Evolutionary conservation across 1,140 invertebrate genomes (phyloP).

Genomic region (Heliothis virescens): DNA sequence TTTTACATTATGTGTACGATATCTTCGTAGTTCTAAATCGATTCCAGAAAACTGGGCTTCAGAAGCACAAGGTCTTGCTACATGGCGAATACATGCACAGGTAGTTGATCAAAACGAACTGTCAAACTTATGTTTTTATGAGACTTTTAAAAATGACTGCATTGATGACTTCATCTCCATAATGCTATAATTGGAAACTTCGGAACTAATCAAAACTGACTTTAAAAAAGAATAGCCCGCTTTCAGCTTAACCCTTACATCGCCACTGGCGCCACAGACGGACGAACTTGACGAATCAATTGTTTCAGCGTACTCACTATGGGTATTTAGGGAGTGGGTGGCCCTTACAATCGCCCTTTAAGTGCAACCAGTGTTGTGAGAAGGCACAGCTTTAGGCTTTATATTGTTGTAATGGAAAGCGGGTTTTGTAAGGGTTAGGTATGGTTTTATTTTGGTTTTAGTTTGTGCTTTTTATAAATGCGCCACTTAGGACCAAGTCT

Average conservation of each 20-base stretch:
- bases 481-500: too few relatives aligned
- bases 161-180: neutral
- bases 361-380: conserved; percentile 21
- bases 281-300: conserved; percentile 58
- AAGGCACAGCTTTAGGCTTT: conserved; percentile 6
- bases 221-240: neutral
- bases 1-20: too few relatives aligned
- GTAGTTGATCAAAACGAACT: too few relatives aligned
- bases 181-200: too few relatives aligned
- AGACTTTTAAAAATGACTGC: neutral
- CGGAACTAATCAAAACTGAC: too few relatives aligned
- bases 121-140: too few relatives aligned
- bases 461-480: too few relatives aligned
- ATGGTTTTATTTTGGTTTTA: neutral
- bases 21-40: too few relatives aligned
- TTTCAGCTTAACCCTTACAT: conserved; percentile 5
- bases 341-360: conserved; percentile 39
- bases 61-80: too few relatives aligned
- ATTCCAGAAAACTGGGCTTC: too few relatives aligned
- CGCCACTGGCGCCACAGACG: conserved; percentile 20
- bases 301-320: conserved; percentile 51
- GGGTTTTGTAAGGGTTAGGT: neutral
- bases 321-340: conserved; percentile 48
- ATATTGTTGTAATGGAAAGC: conserved; percentile 13
- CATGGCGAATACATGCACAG: too few relatives aligned